Percentiles rank a stretch among this genome's conserved stretches.
Conservation (phyloP, 2,113 vertebrate species). For the Phalacrocorax carbo region DNA sequence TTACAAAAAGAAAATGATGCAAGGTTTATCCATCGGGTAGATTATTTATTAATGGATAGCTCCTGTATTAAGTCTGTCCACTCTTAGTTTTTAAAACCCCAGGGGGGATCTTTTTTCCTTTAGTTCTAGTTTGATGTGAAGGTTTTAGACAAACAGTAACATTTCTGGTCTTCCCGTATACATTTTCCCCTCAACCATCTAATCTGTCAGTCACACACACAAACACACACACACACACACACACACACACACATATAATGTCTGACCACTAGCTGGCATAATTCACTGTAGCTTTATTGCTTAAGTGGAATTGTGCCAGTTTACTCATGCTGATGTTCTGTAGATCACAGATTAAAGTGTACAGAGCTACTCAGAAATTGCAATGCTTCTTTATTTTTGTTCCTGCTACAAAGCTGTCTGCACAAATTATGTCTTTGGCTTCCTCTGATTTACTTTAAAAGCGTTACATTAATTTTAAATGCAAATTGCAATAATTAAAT, state of each 20-base stretch:
- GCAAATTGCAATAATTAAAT: constrained; percentile 63
- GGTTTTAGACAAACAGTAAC: not conserved
- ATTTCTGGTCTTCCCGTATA: not conserved
- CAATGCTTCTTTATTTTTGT: constrained; percentile 25
- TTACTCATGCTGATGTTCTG: not conserved
- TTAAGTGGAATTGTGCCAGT: not conserved
- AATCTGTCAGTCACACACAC: not conserved
- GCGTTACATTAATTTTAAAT: constrained; percentile 37
- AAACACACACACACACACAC: not conserved
- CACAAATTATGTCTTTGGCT: constrained; percentile 36
- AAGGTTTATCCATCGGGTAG: not conserved
- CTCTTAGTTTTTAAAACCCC: not conserved
- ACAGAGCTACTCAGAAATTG: not conserved
- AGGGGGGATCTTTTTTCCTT: not conserved
- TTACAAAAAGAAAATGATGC: not conserved
- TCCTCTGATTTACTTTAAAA: constrained; percentile 41
- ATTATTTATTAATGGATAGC: constrained; percentile 20
- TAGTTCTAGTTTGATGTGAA: not conserved
- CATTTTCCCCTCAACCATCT: not conserved
- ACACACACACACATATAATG: not conserved
- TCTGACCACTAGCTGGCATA: not conserved
- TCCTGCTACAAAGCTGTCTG: constrained; percentile 29
- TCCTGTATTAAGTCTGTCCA: not conserved
- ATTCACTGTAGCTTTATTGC: not conserved
- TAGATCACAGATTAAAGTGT: not conserved